Conservation (phyloP, 2,113 vertebrate species). For the Polyodon spathula region DNA sequence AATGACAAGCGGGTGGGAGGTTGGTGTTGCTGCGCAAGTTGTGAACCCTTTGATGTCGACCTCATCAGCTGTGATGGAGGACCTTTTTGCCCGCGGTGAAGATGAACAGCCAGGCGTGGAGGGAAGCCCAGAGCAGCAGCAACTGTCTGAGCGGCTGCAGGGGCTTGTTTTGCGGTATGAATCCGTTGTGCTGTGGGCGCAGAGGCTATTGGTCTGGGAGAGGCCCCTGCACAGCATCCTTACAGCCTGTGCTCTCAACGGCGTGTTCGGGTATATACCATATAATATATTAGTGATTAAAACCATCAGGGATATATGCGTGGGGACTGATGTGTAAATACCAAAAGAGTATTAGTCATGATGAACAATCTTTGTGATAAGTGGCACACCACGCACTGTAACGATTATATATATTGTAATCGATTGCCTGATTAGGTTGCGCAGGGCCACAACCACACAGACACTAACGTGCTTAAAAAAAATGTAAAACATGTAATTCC, state of each 20-base stretch:
- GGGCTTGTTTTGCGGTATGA: conserved; percentile 65
- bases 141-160: conserved; percentile 63
- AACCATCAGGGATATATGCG: neutral
- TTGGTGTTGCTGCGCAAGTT: conserved; percentile 18
- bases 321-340: no score
- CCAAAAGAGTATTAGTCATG: no score
- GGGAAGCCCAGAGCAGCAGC: conserved; percentile 42
- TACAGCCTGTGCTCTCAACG: conserved; percentile 75
- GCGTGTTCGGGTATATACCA: conserved; percentile 74
- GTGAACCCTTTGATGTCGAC: conserved; percentile 35
- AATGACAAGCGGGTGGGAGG: conserved; percentile 64
- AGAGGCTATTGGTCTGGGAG: conserved; percentile 88
- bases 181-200: conserved; percentile 59
- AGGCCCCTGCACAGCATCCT: conserved; percentile 79
- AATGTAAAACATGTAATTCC: no score
- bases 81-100: conserved; percentile 50
- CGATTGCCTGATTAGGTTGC: no score
- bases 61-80: conserved; percentile 47
- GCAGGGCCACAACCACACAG: no score
- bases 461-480: no score
- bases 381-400: no score
- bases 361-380: no score
- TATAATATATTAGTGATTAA: neutral
- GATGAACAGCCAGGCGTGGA: conserved; percentile 37
- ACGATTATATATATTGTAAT: no score